A percentile compares a stretch with the other conserved stretches of the same genome.
Conservation (phyloP, 2,888 invertebrate genomes). For the Thysanoteuthis rhombus region DNA sequence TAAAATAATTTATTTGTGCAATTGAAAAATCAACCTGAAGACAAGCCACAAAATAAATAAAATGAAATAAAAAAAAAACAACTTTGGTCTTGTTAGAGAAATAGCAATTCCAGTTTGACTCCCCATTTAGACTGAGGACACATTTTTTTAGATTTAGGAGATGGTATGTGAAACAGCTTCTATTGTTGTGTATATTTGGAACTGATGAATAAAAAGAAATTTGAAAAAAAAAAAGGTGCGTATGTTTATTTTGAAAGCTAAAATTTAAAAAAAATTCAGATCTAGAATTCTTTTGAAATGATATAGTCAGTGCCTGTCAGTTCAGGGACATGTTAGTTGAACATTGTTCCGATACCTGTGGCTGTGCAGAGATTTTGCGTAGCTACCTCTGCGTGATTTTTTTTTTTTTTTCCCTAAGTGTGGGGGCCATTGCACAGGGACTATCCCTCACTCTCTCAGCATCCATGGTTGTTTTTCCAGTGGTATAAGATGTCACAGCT, state of each 20-base stretch:
- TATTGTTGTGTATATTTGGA: neutral
- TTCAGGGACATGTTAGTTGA: too few relatives aligned
- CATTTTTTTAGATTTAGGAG: neutral
- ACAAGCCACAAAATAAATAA: neutral
- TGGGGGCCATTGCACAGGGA: too few relatives aligned
- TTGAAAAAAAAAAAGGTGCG: neutral
- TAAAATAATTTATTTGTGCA: conserved; percentile 12
- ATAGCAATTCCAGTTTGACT: neutral
- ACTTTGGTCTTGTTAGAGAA: too few relatives aligned
- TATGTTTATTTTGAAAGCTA: neutral
- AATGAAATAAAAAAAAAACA: neutral
- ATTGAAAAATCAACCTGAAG: neutral
- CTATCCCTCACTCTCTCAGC: too few relatives aligned
- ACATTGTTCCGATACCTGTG: too few relatives aligned
- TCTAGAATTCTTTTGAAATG: neutral
- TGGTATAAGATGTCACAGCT: too few relatives aligned
- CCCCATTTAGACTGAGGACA: conserved; percentile 12
- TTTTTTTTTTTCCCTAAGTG: too few relatives aligned
- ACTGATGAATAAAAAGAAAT: neutral
- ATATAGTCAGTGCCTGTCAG: neutral
- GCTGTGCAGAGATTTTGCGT: too few relatives aligned
- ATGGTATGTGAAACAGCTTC: neutral
- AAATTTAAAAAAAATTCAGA: neutral
- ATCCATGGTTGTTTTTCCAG: too few relatives aligned
- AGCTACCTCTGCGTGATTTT: too few relatives aligned